Base-by-base conservation (phyloP, 2,797 vertebrate species). In the Coregonus suidteri region DNA sequence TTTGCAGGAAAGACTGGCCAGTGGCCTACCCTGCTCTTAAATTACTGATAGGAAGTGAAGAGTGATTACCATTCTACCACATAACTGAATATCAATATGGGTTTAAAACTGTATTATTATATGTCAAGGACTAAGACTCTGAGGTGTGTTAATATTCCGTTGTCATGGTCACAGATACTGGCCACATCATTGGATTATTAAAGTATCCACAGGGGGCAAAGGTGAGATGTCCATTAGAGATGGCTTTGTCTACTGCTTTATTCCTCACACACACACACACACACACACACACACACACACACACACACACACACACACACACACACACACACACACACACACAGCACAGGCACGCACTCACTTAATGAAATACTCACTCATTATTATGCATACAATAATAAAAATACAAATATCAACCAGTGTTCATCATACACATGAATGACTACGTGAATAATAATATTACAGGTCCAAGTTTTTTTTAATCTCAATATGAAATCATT, bases 71-170 rank as follows among this genome's bases (percentile, higher is more conserved):
- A 80, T 80, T 74, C 73, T 76, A 66, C 74, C 69, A 68, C 56
- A 14, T 30, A 69, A 81, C 62, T 70, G 73, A 88, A 78, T 83
- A 72, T 83, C 75, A 82, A 77, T 77, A 65, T 62, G 76, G 83
- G 77, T 76, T 65, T 0, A 79, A 81, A 83, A 83, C 68, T 78
- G 71, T 67, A 74, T 20, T 47, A 47, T 47, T 47, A 82, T 77
- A 85, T 66, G 82, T 78, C 81, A 82, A 85, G 79, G 73, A 67
- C 79, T 76, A 75, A 74, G 76, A 77, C 82, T 84, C 76, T 6
- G 20, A 77, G 76, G 66, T 75, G 35, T 81, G 83, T 80, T 81
- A 75, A 74, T 77, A 79, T 79, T 77, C 47, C 31, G 51, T 88
- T 74, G 75, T 77, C 65, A 71, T 83, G 78, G 85, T 83, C 80